Evolutionary conservation across 1,140 invertebrate genomes (phyloP).

Genomic region (Sarcophaga peregrina): DNA sequence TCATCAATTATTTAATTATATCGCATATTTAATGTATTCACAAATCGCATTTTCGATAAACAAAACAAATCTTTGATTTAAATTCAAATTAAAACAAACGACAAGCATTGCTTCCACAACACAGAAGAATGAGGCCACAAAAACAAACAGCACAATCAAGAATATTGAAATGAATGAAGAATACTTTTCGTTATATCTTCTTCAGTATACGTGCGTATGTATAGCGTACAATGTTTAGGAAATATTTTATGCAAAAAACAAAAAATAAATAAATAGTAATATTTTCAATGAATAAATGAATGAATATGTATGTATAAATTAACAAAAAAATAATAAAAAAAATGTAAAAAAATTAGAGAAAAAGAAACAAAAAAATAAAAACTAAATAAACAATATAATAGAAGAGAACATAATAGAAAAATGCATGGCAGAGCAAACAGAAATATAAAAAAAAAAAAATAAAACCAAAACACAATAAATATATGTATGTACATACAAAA

Average conservation of each 20-base stretch:
- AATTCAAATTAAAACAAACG: neutral
- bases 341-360: no score
- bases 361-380: no score
- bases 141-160: slow-evolving; percentile 9
- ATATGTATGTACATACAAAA: neutral
- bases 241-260: neutral
- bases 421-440: neutral
- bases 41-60: no score
- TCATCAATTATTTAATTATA: no score
- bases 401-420: no score
- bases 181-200: neutral
- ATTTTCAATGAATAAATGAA: neutral
- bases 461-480: neutral
- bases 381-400: no score
- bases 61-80: no score
- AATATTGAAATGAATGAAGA: neutral
- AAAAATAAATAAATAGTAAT: neutral
- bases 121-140: slow-evolving; percentile 1
- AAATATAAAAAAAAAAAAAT: neutral
- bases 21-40: no score
- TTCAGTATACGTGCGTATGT: neutral
- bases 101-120: neutral
- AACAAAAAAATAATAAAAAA: no score
- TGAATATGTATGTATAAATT: no score
- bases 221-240: neutral